phyloP scores from a whole-genome alignment of 2,113 vertebrate species.

The Pachyramphus minor region DNA sequence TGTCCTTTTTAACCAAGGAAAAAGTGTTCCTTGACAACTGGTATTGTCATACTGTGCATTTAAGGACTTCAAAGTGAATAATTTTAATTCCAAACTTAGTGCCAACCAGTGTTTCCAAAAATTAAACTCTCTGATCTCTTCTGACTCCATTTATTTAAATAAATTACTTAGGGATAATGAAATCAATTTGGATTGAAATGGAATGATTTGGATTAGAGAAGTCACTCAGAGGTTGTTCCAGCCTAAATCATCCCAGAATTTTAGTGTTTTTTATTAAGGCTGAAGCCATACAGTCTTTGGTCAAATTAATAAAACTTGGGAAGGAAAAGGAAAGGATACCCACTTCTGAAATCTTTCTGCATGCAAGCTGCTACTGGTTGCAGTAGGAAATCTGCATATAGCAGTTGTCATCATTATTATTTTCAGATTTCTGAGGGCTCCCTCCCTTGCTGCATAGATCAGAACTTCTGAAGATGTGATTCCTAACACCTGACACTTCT shows the following conservation, averaged over 20 bases:
- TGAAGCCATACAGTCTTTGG: background rate
- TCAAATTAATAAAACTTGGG: background rate
- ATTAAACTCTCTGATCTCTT: constrained; percentile 49
- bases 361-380: background rate
- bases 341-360: background rate
- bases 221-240: constrained; percentile 35
- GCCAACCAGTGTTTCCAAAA: constrained; percentile 49
- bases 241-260: constrained; percentile 30
- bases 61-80: constrained; percentile 40
- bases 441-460: background rate
- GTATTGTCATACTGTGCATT: constrained; percentile 5
- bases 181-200: constrained; percentile 42
- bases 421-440: background rate
- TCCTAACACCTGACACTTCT: background rate
- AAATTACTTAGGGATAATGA: constrained; percentile 34
- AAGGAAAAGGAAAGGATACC: background rate
- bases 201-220: constrained; percentile 37
- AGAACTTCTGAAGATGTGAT: background rate
- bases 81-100: constrained; percentile 48
- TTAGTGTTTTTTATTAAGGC: constrained; percentile 24
- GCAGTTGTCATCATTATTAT: background rate
- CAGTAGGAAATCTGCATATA: background rate
- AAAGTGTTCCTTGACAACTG: constrained; percentile 23
- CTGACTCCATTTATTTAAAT: constrained; percentile 41
- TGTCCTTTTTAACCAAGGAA: constrained; percentile 14